A percentile compares a stretch with the other conserved stretches of the same genome.
These are phyloP conservation scores for Melanaphis sacchari DNA, from an alignment of 1,140 invertebrate genomes.

Conservation along the genomic window DNA sequence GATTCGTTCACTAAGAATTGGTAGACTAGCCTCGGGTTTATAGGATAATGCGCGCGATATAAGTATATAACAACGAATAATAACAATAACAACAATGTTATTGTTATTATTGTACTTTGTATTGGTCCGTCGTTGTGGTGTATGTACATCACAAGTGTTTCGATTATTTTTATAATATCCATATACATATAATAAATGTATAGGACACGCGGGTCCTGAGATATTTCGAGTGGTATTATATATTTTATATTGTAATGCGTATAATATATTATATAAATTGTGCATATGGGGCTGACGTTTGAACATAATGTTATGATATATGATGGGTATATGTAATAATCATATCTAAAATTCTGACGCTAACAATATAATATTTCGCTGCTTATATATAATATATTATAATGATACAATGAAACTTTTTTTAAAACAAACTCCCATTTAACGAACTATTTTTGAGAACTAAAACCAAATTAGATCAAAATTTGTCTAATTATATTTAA, in stretches of 20 bases:
- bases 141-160: background rate
- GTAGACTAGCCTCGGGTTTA: background rate
- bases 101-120: background rate
- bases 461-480: background rate
- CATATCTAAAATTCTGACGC: background rate
- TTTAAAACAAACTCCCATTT: too few relatives aligned
- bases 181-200: background rate
- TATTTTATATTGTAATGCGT: background rate
- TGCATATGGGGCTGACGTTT: background rate
- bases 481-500: background rate
- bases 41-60: background rate
- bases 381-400: background rate
- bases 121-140: background rate
- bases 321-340: background rate
- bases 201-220: background rate
- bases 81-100: background rate
- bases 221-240: background rate
- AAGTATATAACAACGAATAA: background rate
- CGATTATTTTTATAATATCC: background rate
- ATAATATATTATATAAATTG: slow-evolving; percentile 10
- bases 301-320: slow-evolving; percentile 4
- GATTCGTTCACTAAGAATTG: background rate
- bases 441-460: background rate
- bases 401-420: background rate
- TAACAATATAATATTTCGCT: background rate